A percentile compares a stretch with the other conserved stretches of the same genome.
phyloP scores from a whole-genome alignment of 2,113 vertebrate genomes.

The Corynorhinus townsendii region DNA sequence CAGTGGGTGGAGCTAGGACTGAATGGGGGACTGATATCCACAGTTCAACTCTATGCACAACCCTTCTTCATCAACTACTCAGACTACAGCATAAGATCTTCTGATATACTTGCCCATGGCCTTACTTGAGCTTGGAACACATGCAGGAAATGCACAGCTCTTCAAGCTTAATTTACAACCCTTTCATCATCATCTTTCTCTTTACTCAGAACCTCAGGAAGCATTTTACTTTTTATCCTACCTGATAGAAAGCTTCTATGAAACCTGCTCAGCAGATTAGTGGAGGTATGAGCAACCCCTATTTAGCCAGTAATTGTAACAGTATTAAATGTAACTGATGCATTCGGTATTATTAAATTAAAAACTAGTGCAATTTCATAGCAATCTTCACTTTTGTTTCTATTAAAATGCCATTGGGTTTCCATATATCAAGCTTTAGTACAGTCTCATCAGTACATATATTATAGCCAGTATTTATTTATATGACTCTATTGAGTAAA shows the following conservation, averaged over 20 bases:
- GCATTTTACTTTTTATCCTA: conserved; percentile 31
- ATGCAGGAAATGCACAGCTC: background rate
- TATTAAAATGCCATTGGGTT: conserved; percentile 24
- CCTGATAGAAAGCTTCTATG: conserved; percentile 44
- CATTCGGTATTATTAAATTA: conserved; percentile 16
- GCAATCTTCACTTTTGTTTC: conserved; percentile 24
- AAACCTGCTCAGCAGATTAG: conserved; percentile 9
- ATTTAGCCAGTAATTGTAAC: conserved; percentile 29
- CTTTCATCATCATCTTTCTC: conserved; percentile 3
- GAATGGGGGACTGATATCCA: background rate
- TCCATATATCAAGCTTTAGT: background rate
- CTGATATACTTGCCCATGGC: background rate
- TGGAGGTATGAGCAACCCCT: background rate
- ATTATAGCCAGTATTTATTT: background rate
- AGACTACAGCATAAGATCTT: background rate
- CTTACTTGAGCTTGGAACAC: background rate
- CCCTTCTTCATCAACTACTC: background rate
- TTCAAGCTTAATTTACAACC: background rate
- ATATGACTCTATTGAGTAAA: background rate
- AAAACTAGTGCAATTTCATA: conserved; percentile 36
- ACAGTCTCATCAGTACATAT: background rate
- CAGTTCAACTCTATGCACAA: background rate
- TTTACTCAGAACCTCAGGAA: background rate
- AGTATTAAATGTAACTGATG: conserved; percentile 38
- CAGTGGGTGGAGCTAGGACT: background rate